Base-by-base conservation (phyloP, 2,797 vertebrate species). In the Lagodon rhomboides region DNA sequence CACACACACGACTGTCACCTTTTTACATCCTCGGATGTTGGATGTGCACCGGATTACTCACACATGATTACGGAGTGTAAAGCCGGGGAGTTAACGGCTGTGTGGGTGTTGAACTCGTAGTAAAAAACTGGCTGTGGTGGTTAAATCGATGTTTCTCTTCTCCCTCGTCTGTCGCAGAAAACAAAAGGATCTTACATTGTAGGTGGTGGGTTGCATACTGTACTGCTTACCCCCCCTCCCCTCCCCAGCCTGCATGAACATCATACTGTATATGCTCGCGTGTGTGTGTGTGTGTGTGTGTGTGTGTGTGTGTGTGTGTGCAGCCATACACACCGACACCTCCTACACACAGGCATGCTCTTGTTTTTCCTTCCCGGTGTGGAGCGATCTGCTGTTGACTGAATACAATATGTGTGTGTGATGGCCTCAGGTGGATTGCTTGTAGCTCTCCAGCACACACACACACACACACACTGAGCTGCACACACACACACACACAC, bases 161-260 rank as follows among this genome's bases (percentile, higher is more conserved):
- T 84, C 74, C 81, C 54, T 78, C 66, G 61, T 53, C 80, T 87
- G 83, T 79, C 61, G 72, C 91, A 94, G 92, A 93, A 92, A 87
- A 93, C 93, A 84, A 94, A 94, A 94, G 94, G 94, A 94, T 94
- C 92, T 80, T 94, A 91, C 90, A 89, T 94, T 94, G 95, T 95
- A 95, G 94, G 94, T 95, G 94, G 86, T 92, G 92, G 92, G 86
- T 93, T 91, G 68, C 70, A 66, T 78, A 90, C 84, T 86, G 78
- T 87, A 75, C 77, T 55, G 79, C 86, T 80, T 73, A 44, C 76
- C 61, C 73, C 51, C 62, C 30, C 20, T 27, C 76, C 61, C 73
- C 51, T 59, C 30, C 20, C 34, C 49, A 54, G 53, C 68, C 53
- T 60, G 89, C 92, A 92, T 89, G 88, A 66, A 64, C 54, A 56